Conservation (phyloP, 1,140 invertebrate genomes). For the Pollicipes pollicipes region DNA sequence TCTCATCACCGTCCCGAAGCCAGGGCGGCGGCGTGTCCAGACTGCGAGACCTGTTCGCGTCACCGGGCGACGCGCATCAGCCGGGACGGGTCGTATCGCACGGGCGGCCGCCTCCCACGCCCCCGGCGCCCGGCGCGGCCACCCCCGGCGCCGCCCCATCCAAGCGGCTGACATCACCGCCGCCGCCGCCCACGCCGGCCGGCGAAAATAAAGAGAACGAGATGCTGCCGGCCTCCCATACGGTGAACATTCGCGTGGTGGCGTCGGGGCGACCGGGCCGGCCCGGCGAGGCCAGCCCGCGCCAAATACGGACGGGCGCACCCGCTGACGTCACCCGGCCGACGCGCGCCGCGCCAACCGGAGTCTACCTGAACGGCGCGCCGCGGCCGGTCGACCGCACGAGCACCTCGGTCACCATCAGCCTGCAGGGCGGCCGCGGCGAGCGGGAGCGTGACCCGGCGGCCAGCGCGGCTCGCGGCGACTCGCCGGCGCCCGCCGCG, state of each 20-base stretch:
- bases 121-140: too few species aligned
- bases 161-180: not conserved
- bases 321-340: not conserved
- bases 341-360: not conserved
- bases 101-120: not conserved
- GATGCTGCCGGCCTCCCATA: not conserved
- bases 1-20: not conserved
- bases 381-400: not conserved
- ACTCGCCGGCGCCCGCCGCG: too few species aligned
- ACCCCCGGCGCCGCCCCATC: too few species aligned
- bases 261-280: too few species aligned
- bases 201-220: not conserved
- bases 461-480: not conserved
- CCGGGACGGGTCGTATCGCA: not conserved
- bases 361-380: conserved; percentile 1
- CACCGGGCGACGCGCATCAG: too few species aligned
- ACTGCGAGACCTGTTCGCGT: too few species aligned
- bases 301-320: not conserved
- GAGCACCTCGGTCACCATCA: not conserved
- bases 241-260: not conserved
- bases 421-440: not conserved
- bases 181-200: too few species aligned
- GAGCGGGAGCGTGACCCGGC: too few species aligned
- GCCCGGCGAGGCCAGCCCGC: too few species aligned
- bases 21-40: too few species aligned